Evolutionary conservation across 2,113 vertebrate species (phyloP).

Genomic region (Phocoena phocoena): DNA sequence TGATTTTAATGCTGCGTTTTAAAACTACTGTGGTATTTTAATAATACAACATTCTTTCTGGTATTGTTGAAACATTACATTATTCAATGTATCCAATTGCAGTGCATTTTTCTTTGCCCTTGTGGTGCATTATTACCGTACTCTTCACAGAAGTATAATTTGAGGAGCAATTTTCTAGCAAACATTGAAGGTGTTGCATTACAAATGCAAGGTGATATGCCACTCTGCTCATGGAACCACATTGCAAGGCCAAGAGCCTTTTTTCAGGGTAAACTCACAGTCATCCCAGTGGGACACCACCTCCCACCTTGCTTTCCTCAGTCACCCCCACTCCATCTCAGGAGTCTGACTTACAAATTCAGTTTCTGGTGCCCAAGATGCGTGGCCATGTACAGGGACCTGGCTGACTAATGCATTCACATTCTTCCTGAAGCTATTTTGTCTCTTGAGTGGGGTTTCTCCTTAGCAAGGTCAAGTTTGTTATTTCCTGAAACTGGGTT

Average conservation of each 20-base stretch:
- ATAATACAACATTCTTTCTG: slow-evolving; percentile 56
- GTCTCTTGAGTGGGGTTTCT: neutral
- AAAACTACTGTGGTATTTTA: slow-evolving; percentile 65
- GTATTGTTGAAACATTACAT: slow-evolving; percentile 65
- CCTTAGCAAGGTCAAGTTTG: neutral
- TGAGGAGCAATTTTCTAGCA: slow-evolving; percentile 67
- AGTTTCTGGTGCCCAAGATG: neutral
- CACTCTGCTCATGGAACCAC: neutral
- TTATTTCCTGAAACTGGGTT: neutral
- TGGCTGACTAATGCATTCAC: neutral
- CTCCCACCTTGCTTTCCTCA: neutral
- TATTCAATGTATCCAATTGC: slow-evolving; percentile 68
- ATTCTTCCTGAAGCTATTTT: neutral
- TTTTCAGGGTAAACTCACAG: neutral
- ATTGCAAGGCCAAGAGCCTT: neutral
- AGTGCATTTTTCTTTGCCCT: slow-evolving; percentile 54
- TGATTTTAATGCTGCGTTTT: slow-evolving; percentile 55
- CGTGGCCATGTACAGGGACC: accelerated
- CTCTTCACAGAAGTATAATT: slow-evolving; percentile 67
- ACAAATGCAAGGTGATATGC: slow-evolving; percentile 16
- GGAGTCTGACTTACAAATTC: neutral
- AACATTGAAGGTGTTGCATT: slow-evolving; percentile 43
- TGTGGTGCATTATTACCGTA: slow-evolving; percentile 42
- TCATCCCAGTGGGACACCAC: neutral
- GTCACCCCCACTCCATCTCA: neutral